Evolutionary conservation across 2,888 invertebrate genomes (phyloP).

Genomic region (Thecophora atra): DNA sequence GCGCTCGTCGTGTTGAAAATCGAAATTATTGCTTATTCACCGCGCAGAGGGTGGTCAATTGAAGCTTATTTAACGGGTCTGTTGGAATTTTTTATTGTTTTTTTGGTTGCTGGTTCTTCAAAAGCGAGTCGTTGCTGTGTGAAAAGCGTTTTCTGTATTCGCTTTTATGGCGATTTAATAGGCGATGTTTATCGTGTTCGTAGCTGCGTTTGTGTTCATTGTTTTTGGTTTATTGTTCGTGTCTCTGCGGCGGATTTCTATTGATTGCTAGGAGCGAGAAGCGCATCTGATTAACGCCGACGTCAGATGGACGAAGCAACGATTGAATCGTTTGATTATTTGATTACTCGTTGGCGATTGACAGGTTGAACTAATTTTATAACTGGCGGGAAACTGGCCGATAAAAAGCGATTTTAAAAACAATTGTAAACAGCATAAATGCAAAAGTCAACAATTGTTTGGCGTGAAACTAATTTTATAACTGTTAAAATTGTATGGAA

Average conservation of each 20-base stretch:
- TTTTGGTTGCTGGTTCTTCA: neutral
- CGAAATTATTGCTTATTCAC: constrained; percentile 35
- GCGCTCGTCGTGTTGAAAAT: neutral
- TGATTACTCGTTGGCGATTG: constrained; percentile 19
- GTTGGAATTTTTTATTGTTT: neutral
- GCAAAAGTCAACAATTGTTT: too few relatives aligned
- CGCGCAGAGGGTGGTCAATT: constrained; percentile 33
- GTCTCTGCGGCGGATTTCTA: neutral
- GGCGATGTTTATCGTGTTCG: too few relatives aligned
- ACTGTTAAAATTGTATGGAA: too few relatives aligned
- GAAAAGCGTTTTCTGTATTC: neutral
- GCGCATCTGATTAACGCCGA: neutral
- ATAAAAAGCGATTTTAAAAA: neutral
- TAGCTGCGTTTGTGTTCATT: too few relatives aligned
- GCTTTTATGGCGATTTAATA: neutral
- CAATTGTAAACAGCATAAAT: too few relatives aligned
- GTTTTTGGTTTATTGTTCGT: neutral
- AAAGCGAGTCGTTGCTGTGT: constrained; percentile 12
- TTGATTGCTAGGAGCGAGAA: neutral
- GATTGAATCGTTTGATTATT: constrained; percentile 21
- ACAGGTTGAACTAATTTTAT: constrained; percentile 37
- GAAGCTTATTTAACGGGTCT: constrained; percentile 24
- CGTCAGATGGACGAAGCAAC: neutral
- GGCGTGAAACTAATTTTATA: too few relatives aligned
- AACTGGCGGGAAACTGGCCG: neutral